Percentiles rank a stretch among this genome's conserved stretches.
Evolutionary conservation across 2,113 vertebrate genomes (phyloP).

Genomic region (Gymnogyps californianus): DNA sequence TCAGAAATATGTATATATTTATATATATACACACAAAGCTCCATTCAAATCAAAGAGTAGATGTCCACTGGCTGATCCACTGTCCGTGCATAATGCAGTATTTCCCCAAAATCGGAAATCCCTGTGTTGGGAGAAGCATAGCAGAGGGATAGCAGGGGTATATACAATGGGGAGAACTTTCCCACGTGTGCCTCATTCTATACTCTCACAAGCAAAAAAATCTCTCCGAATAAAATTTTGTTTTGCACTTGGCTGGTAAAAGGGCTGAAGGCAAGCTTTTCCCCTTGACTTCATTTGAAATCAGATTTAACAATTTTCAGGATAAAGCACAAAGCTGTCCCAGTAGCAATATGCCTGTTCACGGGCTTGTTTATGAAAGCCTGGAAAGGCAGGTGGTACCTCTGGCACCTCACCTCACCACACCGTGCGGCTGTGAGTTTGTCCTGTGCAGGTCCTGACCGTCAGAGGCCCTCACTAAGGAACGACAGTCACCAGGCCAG

Average conservation of each 20-base stretch:
- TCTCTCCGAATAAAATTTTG: not conserved
- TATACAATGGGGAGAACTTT: not conserved
- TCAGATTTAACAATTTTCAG: not conserved
- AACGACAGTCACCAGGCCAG: not conserved
- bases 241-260: not conserved
- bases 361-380: not conserved
- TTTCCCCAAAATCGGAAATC: not conserved
- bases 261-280: not conserved
- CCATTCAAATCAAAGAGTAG: not conserved
- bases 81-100: not conserved
- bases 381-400: not conserved
- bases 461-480: not conserved
- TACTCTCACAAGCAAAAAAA: not conserved
- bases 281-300: not conserved
- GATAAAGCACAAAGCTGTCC: not conserved
- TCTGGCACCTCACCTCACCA: fast-evolving
- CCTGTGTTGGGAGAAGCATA: not conserved
- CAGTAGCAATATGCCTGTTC: not conserved
- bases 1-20: not conserved
- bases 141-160: not conserved
- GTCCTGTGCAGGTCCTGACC: fast-evolving
- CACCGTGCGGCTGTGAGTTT: fast-evolving
- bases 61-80: not conserved
- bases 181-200: not conserved
- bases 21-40: not conserved